phyloP scores from a whole-genome alignment of 1,140 invertebrate species.

The Brachionus angularis region DNA sequence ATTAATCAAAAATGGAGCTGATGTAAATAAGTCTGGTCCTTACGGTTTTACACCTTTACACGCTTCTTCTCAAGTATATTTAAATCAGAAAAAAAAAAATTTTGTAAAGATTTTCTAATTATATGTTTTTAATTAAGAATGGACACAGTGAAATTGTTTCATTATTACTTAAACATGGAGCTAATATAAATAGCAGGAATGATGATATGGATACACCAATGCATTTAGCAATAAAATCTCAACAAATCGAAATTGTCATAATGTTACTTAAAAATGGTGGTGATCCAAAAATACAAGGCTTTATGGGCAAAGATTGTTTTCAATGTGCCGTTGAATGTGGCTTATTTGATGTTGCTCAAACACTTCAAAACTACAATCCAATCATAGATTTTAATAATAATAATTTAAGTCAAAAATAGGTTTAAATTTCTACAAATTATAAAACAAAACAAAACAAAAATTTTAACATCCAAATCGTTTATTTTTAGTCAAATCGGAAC shows the following conservation, averaged over 20 bases:
- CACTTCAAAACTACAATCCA: slow-evolving; percentile 27
- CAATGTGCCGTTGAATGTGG: slow-evolving; percentile 31
- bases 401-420: no score
- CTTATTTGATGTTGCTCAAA: slow-evolving; percentile 36
- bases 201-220: slow-evolving; percentile 42
- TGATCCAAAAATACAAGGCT: slow-evolving; percentile 10
- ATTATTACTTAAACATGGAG: slow-evolving; percentile 39
- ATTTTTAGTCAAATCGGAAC: no score
- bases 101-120: neutral
- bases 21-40: slow-evolving; percentile 29
- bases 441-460: no score
- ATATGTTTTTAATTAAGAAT: neutral
- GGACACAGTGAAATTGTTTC: slow-evolving; percentile 39
- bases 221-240: slow-evolving; percentile 40
- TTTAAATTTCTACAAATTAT: no score
- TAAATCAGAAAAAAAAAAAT: no score
- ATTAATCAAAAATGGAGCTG: slow-evolving; percentile 34
- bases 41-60: slow-evolving; percentile 42
- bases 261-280: slow-evolving; percentile 35
- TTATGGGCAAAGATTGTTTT: slow-evolving; percentile 29
- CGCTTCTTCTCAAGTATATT: slow-evolving; percentile 37
- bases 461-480: no score
- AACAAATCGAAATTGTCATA: slow-evolving; percentile 36
- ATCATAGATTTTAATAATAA: slow-evolving; percentile 21
- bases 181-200: slow-evolving; percentile 29